Conservation (phyloP, 2,888 invertebrate genomes). For the Cryptocephalus moraei region DNA sequence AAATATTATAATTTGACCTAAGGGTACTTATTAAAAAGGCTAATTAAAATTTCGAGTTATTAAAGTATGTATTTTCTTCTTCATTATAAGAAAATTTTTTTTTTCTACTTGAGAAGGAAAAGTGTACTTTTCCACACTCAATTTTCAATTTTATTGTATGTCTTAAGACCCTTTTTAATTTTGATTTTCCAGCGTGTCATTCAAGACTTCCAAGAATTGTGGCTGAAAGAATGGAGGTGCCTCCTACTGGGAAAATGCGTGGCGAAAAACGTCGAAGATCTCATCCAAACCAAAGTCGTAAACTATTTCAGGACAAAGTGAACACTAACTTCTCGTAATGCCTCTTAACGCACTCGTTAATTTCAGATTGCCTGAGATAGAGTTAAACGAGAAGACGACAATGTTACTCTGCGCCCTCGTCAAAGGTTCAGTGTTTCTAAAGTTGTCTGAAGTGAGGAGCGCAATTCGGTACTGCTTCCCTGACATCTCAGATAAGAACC, state of each 20-base stretch:
- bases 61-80: too few species aligned
- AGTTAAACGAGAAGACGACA: conserved; percentile 24
- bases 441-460: conserved; percentile 33
- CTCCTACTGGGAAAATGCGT: conserved; percentile 50
- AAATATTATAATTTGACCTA: too few species aligned
- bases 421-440: conserved; percentile 32
- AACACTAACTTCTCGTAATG: background rate
- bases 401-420: conserved; percentile 39
- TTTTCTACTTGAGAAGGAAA: too few species aligned
- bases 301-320: background rate
- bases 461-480: conserved; percentile 34
- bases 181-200: conserved; percentile 43
- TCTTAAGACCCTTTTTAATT: too few species aligned
- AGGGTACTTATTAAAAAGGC: too few species aligned
- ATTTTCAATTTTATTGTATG: background rate
- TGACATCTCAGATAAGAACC: conserved; percentile 31
- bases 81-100: too few species aligned
- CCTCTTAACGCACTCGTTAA: background rate
- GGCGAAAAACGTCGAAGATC: conserved; percentile 38
- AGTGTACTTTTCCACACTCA: too few species aligned
- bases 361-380: conserved; percentile 12
- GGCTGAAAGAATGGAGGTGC: conserved; percentile 55
- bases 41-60: too few species aligned
- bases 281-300: conserved; percentile 23
- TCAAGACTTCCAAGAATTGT: conserved; percentile 48